Evolutionary conservation across 1,140 invertebrate genomes (phyloP).

Genomic region (Leptinotarsa defecta): DNA sequence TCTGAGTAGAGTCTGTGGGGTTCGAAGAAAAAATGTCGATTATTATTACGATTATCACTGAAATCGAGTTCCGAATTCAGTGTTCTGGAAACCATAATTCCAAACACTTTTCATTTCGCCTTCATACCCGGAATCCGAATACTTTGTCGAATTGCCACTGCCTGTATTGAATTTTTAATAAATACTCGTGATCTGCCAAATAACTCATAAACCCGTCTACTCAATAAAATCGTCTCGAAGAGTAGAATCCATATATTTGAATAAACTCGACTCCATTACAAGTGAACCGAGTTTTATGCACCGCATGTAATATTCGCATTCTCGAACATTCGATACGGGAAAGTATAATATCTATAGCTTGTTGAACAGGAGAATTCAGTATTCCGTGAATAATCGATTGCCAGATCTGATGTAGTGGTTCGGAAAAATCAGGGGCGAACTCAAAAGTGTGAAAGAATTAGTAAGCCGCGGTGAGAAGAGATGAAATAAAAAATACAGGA

Average conservation of each 20-base stretch:
- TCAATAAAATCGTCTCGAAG: conserved; percentile 3
- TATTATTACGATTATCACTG: no score
- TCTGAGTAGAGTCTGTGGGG: no score
- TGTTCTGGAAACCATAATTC: no score
- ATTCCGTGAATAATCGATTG: not conserved
- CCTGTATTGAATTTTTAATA: not conserved
- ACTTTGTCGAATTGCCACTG: not conserved
- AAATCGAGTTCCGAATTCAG: no score
- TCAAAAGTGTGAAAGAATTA: not conserved
- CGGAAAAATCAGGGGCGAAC: not conserved
- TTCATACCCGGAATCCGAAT: not conserved
- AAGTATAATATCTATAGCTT: not conserved
- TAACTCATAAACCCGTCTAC: not conserved
- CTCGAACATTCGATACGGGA: not conserved
- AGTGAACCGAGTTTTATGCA: not conserved
- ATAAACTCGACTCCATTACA: conserved; percentile 2
- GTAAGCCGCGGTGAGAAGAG: no score
- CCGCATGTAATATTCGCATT: not conserved
- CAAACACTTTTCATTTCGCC: not conserved
- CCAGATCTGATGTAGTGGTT: conserved; percentile 7
- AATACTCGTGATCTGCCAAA: not conserved
- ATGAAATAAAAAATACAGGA: no score
- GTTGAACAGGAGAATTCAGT: conserved; percentile 1
- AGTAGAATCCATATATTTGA: conserved; percentile 4
- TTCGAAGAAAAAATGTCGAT: no score